Percentiles rank a stretch among this genome's conserved stretches.
These are phyloP conservation scores for Luperina testacea DNA, from an alignment of 2,888 invertebrate species.

Conservation along the genomic window DNA sequence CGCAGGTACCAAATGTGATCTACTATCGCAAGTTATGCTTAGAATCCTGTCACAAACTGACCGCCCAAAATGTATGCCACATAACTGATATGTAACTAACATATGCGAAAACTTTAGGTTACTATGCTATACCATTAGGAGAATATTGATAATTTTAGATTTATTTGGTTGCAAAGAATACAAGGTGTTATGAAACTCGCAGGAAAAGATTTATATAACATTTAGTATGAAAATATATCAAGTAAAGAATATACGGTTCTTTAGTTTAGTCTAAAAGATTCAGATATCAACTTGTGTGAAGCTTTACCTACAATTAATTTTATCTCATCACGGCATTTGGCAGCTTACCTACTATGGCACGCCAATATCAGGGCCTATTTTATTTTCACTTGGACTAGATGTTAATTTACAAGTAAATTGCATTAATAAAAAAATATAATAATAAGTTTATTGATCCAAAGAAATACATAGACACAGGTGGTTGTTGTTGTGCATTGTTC, in stretches of 20 bases:
- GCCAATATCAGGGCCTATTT: neutral
- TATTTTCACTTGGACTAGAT: neutral
- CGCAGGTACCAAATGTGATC: constrained; percentile 70
- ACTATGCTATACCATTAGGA: constrained; percentile 34
- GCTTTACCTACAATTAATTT: neutral
- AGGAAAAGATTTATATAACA: constrained; percentile 16
- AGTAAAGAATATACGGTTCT: neutral
- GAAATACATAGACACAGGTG: too few relatives aligned
- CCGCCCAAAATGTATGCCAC: constrained; percentile 59
- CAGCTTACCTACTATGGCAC: neutral
- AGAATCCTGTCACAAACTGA: constrained; percentile 69
- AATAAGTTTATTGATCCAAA: too few relatives aligned
- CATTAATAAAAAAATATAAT: too few relatives aligned
- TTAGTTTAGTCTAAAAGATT: neutral
- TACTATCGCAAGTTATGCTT: constrained; percentile 59
- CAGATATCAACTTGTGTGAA: neutral
- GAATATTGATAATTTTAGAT: constrained; percentile 31
- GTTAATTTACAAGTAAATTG: neutral
- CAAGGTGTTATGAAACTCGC: constrained; percentile 13
- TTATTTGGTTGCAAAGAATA: constrained; percentile 11
- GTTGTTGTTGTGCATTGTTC: neutral
- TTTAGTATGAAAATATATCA: constrained; percentile 4
- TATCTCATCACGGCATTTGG: neutral
- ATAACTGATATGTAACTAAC: constrained; percentile 51
- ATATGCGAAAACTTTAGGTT: constrained; percentile 38